These are phyloP conservation scores for Apotomis betuletana DNA, from an alignment of 2,888 invertebrate species.

Conservation along the genomic window DNA sequence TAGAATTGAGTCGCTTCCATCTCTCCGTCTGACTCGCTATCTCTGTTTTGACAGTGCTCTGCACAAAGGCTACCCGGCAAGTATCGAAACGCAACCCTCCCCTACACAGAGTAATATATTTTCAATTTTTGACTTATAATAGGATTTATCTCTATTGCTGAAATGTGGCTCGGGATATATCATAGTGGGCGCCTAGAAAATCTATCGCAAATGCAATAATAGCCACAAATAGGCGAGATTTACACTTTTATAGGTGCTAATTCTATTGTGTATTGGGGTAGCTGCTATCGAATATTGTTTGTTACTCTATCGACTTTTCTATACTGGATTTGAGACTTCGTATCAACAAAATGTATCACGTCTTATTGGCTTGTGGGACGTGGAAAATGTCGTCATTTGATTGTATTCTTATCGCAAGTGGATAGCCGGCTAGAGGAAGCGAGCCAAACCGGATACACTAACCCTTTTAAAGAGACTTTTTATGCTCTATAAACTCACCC, in stretches of 20 bases:
- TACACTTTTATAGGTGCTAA: slow-evolving; percentile 45
- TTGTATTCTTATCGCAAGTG: slow-evolving; percentile 46
- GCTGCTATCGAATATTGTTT: slow-evolving; percentile 8
- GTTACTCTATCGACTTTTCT: slow-evolving; percentile 4
- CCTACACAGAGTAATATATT: slow-evolving; percentile 75
- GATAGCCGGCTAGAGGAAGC: slow-evolving; percentile 35
- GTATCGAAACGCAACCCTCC: slow-evolving; percentile 64
- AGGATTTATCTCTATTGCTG: slow-evolving; percentile 62
- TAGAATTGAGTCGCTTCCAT: slow-evolving; percentile 57
- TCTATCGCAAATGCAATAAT: slow-evolving; percentile 41
- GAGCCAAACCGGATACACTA: slow-evolving; percentile 54
- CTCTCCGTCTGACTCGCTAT: slow-evolving; percentile 56
- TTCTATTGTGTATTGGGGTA: slow-evolving; percentile 34
- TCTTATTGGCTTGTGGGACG: not conserved
- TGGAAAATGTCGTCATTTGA: slow-evolving; percentile 41
- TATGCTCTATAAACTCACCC: slow-evolving; percentile 59
- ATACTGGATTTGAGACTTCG: not conserved
- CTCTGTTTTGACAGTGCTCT: slow-evolving; percentile 75
- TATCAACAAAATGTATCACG: not conserved
- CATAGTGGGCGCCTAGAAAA: slow-evolving; percentile 40
- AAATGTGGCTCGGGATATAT: slow-evolving; percentile 41
- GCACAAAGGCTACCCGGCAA: slow-evolving; percentile 62
- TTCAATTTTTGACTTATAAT: slow-evolving; percentile 77
- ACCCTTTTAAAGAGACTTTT: slow-evolving; percentile 56
- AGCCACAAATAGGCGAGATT: slow-evolving; percentile 40